phyloP scores from a whole-genome alignment of 2,888 invertebrate genomes.

The Cetonia aurata region DNA sequence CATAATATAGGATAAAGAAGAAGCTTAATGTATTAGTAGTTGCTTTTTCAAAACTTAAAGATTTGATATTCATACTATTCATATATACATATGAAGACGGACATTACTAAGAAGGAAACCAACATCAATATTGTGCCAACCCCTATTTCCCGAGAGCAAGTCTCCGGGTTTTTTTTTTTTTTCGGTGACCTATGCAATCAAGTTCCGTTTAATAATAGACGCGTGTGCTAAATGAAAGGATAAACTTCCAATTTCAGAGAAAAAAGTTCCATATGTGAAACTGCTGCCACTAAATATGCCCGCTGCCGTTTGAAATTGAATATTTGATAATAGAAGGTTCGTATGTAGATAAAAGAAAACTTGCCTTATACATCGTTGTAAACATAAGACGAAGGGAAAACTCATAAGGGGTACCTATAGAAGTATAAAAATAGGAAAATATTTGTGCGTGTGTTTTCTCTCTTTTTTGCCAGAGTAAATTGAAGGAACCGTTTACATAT shows the following conservation, averaged over 20 bases:
- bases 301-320: constrained; percentile 53
- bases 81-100: too few species aligned
- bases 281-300: constrained; percentile 43
- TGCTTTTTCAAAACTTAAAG: too few species aligned
- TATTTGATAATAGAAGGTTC: constrained; percentile 53
- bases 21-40: too few species aligned
- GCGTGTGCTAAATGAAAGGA: constrained; percentile 50
- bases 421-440: constrained; percentile 52
- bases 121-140: constrained; percentile 8
- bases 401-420: constrained; percentile 51
- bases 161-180: constrained; percentile 6
- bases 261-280: constrained; percentile 50
- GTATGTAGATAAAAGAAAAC: constrained; percentile 45
- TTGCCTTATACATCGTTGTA: constrained; percentile 49
- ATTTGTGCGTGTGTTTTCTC: constrained; percentile 52
- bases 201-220: constrained; percentile 51
- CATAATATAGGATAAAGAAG: too few species aligned
- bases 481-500: constrained; percentile 57
- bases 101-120: neutral
- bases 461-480: constrained; percentile 49
- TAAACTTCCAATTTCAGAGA: constrained; percentile 47
- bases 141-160: constrained; percentile 7
- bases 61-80: too few species aligned
- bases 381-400: constrained; percentile 48
- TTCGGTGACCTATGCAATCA: constrained; percentile 46